phyloP scores from a whole-genome alignment of 2,888 invertebrate species.

The Scaptomyza cyrtandrae region DNA sequence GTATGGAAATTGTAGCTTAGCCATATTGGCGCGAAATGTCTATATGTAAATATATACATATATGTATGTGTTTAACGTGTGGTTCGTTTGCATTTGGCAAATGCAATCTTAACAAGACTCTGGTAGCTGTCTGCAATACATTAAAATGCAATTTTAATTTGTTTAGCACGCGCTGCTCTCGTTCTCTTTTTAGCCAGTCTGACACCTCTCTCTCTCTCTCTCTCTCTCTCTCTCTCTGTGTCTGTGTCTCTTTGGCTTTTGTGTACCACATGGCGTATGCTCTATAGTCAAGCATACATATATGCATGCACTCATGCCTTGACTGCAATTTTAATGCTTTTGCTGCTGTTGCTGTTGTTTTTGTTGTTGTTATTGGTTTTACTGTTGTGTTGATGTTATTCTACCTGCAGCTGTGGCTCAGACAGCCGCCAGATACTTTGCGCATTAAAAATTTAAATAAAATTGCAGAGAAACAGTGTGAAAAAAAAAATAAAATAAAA shows the following conservation, averaged over 20 bases:
- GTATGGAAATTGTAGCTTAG: constrained; percentile 72
- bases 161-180: constrained; percentile 56
- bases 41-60: constrained; percentile 25
- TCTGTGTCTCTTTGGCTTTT: constrained; percentile 14
- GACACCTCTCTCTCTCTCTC: background rate
- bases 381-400: constrained; percentile 41
- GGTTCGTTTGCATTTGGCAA: constrained; percentile 66
- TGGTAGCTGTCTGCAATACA: constrained; percentile 61
- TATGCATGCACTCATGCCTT: constrained; percentile 52
- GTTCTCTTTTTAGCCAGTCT: background rate
- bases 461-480: constrained; percentile 58
- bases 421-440: constrained; percentile 67
- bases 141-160: constrained; percentile 79
- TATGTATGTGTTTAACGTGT: constrained; percentile 6
- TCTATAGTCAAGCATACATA: constrained; percentile 47
- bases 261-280: constrained; percentile 72
- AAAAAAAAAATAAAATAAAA: constrained; percentile 39
- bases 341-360: constrained; percentile 17
- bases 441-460: constrained; percentile 74
- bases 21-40: constrained; percentile 72
- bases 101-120: constrained; percentile 68
- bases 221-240: background rate
- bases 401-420: constrained; percentile 72
- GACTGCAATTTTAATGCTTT: constrained; percentile 71
- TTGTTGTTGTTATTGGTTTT: constrained; percentile 24